phyloP scores from a whole-genome alignment of 2,888 invertebrate species.

The Crossocerus cetratus region DNA sequence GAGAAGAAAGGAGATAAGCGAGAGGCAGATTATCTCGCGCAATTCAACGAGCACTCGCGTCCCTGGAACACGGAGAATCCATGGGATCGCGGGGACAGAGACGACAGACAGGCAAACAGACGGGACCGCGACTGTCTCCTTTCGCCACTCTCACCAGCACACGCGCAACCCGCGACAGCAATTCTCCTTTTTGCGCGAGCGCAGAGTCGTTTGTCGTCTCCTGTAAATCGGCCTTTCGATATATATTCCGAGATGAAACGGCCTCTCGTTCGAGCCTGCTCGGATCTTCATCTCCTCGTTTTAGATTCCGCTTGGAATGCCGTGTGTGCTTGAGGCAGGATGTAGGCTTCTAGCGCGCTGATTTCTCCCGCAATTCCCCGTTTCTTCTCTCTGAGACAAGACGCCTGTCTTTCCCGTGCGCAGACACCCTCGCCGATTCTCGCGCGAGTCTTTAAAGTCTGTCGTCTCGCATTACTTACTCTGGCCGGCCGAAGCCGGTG shows the following conservation, averaged over 20 bases:
- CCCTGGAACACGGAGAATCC: slow-evolving; percentile 1
- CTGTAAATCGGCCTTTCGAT: slow-evolving; percentile 45
- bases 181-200: slow-evolving; percentile 14
- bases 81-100: background rate
- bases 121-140: no score
- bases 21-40: slow-evolving; percentile 8
- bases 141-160: no score
- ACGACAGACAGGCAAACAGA: no score
- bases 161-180: no score
- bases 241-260: slow-evolving; percentile 32
- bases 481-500: no score
- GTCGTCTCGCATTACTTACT: no score
- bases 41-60: slow-evolving; percentile 6
- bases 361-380: no score
- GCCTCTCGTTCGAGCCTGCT: background rate
- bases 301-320: slow-evolving; percentile 9
- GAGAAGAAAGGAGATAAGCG: slow-evolving; percentile 1
- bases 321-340: background rate
- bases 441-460: no score
- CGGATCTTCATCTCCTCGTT: slow-evolving; percentile 6
- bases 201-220: slow-evolving; percentile 29
- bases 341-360: no score
- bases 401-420: no score
- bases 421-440: no score
- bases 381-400: no score